Evolutionary conservation across 2,888 invertebrate species (phyloP), one percentile per base, ranked within the genome.

Genomic region (Hoplodrina blanda): DNA sequence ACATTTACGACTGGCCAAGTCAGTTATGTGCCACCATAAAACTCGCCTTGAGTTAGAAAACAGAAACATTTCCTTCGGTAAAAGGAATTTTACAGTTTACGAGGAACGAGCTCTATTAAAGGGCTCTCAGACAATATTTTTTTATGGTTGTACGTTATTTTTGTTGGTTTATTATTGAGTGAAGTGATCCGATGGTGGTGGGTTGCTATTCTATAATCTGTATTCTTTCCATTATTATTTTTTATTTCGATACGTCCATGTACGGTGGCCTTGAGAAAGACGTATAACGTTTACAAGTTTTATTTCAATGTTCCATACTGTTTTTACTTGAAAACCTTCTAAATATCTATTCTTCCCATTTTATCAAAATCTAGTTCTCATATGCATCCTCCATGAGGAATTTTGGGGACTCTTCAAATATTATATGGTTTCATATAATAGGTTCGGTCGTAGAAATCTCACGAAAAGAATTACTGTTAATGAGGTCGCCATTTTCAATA

Each of bases 51-150:
- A 85, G 84, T 85, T 82, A 80, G 84, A 87, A 89, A 91, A 87
- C 87, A 88, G 86, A 86, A 89, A 88, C 85, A 88, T 87, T 87
- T 82, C 78, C 81, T 74, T 79, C 69, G 56, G 77, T 78, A 81
- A 86, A 83, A 85, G 86, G 84, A 89, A 90, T 91, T 93, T 92
- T 89, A 91, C 88, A 88, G 83, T 92, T 92, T 92, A 93, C 87
- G 90, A 90, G 71, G 75, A 80, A 85, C 81, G 85, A 85, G 81
- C 88, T 90, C 90, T 89, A 91, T 92, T 88, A 92, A 89, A 89
- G 83, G 81, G 85, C 86, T 87, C 84, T 89, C 75, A 71, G 77
- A 81, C 66, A 82, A 85, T 86, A 80, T 86, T 84, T 88, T 74
- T 83, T 84, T 80, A 78, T 65, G 74, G 46, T 66, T 65, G 62